Evolutionary conservation across 2,113 vertebrate genomes (phyloP).

Genomic region (Bubalus kerabau): DNA sequence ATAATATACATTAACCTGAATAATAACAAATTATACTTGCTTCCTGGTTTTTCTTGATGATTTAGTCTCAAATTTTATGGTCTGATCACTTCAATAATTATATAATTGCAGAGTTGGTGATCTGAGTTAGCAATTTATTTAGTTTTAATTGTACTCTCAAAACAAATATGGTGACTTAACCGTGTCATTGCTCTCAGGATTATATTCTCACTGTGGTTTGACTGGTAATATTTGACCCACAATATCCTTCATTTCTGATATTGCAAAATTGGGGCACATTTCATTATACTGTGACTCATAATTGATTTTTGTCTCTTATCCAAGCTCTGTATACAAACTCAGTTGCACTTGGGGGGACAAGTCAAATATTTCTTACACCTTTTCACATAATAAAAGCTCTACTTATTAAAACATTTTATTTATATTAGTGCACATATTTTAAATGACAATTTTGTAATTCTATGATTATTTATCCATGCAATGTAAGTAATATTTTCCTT

Average conservation of each 20-base stretch:
- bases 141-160: not conserved
- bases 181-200: not conserved
- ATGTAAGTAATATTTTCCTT: too few species aligned
- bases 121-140: not conserved
- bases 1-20: not conserved
- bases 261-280: too few species aligned
- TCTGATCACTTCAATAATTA: not conserved
- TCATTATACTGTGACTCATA: too few species aligned
- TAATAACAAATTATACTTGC: slow-evolving; percentile 11
- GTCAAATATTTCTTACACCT: too few species aligned
- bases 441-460: too few species aligned
- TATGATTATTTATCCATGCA: too few species aligned
- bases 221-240: not conserved
- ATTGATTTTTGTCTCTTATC: too few species aligned
- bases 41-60: not conserved
- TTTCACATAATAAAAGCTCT: too few species aligned
- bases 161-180: not conserved
- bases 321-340: too few species aligned
- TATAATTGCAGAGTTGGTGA: not conserved
- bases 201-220: not conserved
- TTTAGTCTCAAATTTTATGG: not conserved
- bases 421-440: too few species aligned
- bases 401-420: too few species aligned
- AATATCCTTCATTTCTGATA: not conserved
- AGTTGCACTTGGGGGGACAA: too few species aligned